Conservation (phyloP, 2,113 vertebrate species). For the Poeciliopsis turrubarensis region DNA sequence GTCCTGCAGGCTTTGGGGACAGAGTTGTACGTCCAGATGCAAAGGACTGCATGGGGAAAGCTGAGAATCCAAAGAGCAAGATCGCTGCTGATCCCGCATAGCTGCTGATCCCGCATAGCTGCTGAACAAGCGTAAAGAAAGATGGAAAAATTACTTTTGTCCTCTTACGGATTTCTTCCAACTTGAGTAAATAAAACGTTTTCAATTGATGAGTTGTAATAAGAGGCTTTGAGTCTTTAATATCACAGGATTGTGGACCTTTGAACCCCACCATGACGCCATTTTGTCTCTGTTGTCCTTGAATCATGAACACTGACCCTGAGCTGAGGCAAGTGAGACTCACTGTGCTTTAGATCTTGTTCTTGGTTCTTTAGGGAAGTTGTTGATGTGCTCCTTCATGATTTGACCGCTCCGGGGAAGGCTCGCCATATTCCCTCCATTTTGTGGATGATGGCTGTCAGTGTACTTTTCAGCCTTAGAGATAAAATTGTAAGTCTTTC, state of each 20-base stretch:
- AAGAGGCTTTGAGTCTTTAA: no score
- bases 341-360: not conserved
- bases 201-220: no score
- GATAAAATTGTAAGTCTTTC: not conserved
- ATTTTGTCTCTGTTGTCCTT: not conserved
- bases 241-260: no score
- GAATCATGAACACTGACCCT: not conserved
- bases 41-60: no score
- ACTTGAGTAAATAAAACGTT: no score
- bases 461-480: not conserved
- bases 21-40: constrained; percentile 15
- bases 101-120: not conserved
- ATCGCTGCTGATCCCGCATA: no score
- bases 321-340: not conserved
- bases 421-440: not conserved
- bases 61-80: not conserved
- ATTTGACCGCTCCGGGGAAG: not conserved
- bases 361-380: not conserved
- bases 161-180: no score
- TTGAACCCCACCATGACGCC: no score
- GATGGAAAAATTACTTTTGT: no score
- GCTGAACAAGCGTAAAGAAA: not conserved
- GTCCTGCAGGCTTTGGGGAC: constrained; percentile 20
- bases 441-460: no score
- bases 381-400: not conserved